Evolutionary conservation across 2,797 vertebrate genomes (phyloP).

Genomic region (Mormyrus proboscirostris): DNA sequence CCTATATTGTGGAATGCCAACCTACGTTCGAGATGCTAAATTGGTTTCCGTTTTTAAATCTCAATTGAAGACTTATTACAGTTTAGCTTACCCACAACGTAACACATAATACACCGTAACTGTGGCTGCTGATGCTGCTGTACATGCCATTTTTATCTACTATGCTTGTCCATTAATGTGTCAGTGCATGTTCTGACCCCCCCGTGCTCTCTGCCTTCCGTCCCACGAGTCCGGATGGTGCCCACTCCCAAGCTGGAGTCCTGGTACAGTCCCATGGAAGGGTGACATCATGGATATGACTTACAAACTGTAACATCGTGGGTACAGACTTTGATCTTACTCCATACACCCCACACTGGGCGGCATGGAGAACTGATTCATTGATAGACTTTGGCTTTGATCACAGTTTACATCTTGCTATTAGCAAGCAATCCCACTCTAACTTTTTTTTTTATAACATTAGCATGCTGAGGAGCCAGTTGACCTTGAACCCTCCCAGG

Average conservation of each 20-base stretch:
- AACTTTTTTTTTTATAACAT: neutral
- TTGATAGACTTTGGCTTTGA: neutral
- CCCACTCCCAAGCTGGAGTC: neutral
- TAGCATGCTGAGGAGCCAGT: neutral
- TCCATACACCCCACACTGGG: neutral
- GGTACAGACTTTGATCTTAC: neutral
- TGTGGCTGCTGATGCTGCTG: neutral
- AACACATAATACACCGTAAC: neutral
- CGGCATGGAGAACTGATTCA: neutral
- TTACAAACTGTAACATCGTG: neutral
- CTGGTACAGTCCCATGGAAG: neutral
- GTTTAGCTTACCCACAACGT: neutral
- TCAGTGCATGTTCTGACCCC: neutral
- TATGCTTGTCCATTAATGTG: neutral
- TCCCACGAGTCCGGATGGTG: neutral
- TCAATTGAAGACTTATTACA: neutral
- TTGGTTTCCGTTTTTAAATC: neutral
- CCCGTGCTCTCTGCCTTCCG: neutral
- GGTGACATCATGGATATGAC: neutral
- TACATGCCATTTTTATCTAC: neutral
- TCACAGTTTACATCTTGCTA: neutral
- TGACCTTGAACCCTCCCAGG: too few relatives aligned
- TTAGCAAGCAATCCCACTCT: neutral
- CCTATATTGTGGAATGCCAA: neutral
- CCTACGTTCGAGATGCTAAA: neutral